A percentile compares a stretch with the other conserved stretches of the same genome.
Evolutionary conservation across 2,797 vertebrate species (phyloP).

Genomic region (Leptodactylus fallax): DNA sequence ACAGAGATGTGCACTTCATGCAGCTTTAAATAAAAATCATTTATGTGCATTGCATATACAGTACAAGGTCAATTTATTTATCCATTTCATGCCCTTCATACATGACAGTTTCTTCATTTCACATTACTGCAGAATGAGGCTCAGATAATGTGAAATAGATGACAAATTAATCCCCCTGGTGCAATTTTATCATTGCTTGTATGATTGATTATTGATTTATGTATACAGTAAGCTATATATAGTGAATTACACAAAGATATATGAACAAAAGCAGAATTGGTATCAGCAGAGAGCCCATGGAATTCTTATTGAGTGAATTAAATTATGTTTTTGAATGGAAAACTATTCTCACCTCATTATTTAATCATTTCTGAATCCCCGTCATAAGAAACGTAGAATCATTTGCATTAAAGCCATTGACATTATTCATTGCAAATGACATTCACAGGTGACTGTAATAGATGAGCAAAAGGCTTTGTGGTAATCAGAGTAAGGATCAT

Average conservation of each 20-base stretch:
- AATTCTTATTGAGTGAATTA: slow-evolving; percentile 15
- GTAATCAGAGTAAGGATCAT: background rate
- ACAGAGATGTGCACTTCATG: slow-evolving; percentile 12
- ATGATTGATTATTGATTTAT: slow-evolving; percentile 60
- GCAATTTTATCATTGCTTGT: slow-evolving; percentile 32
- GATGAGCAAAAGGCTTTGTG: background rate
- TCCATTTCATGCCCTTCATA: slow-evolving; percentile 52
- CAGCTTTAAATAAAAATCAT: slow-evolving; percentile 34
- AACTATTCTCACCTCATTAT: slow-evolving; percentile 31
- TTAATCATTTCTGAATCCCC: slow-evolving; percentile 35
- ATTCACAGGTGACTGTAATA: slow-evolving; percentile 11
- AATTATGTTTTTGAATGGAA: slow-evolving; percentile 38
- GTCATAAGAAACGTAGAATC: background rate
- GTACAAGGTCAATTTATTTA: slow-evolving; percentile 50
- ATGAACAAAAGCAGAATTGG: slow-evolving; percentile 19
- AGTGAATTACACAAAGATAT: slow-evolving; percentile 15
- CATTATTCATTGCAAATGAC: background rate
- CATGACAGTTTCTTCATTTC: slow-evolving; percentile 45
- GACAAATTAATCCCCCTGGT: slow-evolving; percentile 42
- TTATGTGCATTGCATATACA: slow-evolving; percentile 20
- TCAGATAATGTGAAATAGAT: slow-evolving; percentile 42
- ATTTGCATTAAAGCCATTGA: background rate
- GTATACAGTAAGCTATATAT: slow-evolving; percentile 32
- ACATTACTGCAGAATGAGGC: slow-evolving; percentile 28
- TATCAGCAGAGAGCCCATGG: slow-evolving; percentile 16